Evolutionary conservation across 2,888 invertebrate species (phyloP), one percentile per base, ranked within the genome.

Genomic region (Villa cingulata): DNA sequence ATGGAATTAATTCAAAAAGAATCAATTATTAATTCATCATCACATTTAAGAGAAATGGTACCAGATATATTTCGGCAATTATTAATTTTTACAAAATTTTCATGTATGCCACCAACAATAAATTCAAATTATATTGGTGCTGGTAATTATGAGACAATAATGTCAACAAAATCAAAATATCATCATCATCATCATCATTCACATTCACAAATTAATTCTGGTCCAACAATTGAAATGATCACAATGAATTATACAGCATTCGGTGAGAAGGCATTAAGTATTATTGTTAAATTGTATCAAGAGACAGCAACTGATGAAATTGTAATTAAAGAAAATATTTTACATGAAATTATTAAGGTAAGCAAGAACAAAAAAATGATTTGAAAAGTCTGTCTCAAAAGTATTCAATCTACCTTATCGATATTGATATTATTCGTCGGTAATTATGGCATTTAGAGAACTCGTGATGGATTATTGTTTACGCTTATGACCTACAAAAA

Each of bases 1-100:
- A 81, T 95, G 66, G 89, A 92, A 55, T 77, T 86, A 23, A 75
- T 96, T 45, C 87, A 90, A 61, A 87, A 89, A 74, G 86, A 84
- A 58, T 16, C 18, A 36, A 36, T 39, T 19, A 32, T 5, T 20
- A 9, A 10, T 29, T 32, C n/a, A 15, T 64, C 73, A 27, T 74
- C 75, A 17, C 73, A 74, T 55, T 68, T 79, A 56, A 73, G 75
- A 54, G 73, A 74, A 62, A 77, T 83, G 75, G 74, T 83, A 51
- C 78, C 80, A 44, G 73, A 77, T 50, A 76, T 83, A 61, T 83
- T 82, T 58, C 74, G 75, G 50, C 77, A 83, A 57, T 64, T 82
- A 41, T 60, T 83, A 43, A 72, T 72, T 48, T 80, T 83, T 58
- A 77, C 80, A 51, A 78, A 80, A 61, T 80, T 83, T 58, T 80